phyloP scores from a whole-genome alignment of 2,797 vertebrate genomes.

The Leontopithecus rosalia region DNA sequence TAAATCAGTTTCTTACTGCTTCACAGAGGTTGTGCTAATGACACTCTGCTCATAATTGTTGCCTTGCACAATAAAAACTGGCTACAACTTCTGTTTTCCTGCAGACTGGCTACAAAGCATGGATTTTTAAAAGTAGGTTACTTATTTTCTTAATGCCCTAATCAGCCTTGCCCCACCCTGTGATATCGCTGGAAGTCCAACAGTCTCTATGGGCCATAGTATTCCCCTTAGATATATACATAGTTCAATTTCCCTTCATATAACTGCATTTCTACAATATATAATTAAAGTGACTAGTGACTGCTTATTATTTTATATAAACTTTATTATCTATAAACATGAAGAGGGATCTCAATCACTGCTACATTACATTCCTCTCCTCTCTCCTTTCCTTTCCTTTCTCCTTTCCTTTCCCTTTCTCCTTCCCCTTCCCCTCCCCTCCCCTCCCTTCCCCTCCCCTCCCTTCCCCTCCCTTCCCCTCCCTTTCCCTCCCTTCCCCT shows the following conservation, averaged over 20 bases:
- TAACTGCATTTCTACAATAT: neutral
- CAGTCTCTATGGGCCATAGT: neutral
- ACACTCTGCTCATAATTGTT: conserved; percentile 24
- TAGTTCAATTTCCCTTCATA: neutral
- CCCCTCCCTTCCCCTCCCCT: rapidly evolving
- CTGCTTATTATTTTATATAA: neutral
- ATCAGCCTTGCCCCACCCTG: neutral
- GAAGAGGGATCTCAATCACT: neutral
- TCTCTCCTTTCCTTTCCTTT: too few species aligned
- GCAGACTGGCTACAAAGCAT: neutral
- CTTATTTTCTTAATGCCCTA: neutral
- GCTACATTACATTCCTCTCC: too few species aligned
- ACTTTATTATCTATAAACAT: conserved; percentile 18
- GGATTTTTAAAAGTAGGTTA: conserved; percentile 37
- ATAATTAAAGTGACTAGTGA: conserved; percentile 34
- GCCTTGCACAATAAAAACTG: neutral
- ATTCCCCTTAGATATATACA: neutral
- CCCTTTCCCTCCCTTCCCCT: rapidly evolving
- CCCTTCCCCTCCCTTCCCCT: too few species aligned
- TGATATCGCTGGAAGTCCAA: rapidly evolving
- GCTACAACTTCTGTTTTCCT: conserved; percentile 10
- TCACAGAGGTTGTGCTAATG: conserved; percentile 15
- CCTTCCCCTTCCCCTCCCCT: rapidly evolving
- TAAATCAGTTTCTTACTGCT: conserved; percentile 42
- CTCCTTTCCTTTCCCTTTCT: too few species aligned